A percentile compares a stretch with the other conserved stretches of the same genome.
phyloP scores from a whole-genome alignment of 2,797 vertebrate genomes.

The Taenioides sp. region DNA sequence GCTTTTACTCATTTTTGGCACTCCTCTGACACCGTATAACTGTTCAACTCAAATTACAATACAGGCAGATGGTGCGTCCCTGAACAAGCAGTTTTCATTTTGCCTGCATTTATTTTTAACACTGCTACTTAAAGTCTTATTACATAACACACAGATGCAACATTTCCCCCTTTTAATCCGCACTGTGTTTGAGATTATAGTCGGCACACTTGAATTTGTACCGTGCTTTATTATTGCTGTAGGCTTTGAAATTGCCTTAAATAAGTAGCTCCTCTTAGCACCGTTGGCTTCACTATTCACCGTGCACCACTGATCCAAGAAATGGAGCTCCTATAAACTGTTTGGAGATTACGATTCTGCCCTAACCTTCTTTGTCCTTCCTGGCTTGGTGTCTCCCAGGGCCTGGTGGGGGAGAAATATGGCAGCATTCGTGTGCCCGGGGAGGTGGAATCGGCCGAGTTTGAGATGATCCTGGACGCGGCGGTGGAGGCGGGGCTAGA shows the following conservation, averaged over 20 bases:
- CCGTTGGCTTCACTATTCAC: slow-evolving; percentile 38
- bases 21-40: background rate
- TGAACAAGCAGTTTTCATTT: background rate
- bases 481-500: slow-evolving; percentile 92
- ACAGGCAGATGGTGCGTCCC: slow-evolving; percentile 13
- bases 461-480: slow-evolving; percentile 98
- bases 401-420: slow-evolving; percentile 95
- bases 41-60: slow-evolving; percentile 2
- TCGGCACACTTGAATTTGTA: slow-evolving; percentile 9
- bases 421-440: slow-evolving; percentile 95
- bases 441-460: slow-evolving; percentile 95
- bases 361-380: slow-evolving; percentile 32
- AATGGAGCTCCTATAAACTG: slow-evolving; percentile 30
- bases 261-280: slow-evolving; percentile 27
- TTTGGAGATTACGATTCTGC: slow-evolving; percentile 18
- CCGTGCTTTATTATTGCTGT: background rate
- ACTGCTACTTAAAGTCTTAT: slow-evolving; percentile 5
- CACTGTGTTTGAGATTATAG: slow-evolving; percentile 11
- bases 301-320: slow-evolving; percentile 28
- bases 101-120: background rate
- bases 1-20: background rate
- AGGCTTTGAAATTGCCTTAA: slow-evolving; percentile 40
- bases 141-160: slow-evolving; percentile 9
- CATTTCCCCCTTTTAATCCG: slow-evolving; percentile 11
- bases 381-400: slow-evolving; percentile 75